These are phyloP conservation scores for Malurus elegans DNA, from an alignment of 2,113 vertebrate genomes.

Conservation along the genomic window DNA sequence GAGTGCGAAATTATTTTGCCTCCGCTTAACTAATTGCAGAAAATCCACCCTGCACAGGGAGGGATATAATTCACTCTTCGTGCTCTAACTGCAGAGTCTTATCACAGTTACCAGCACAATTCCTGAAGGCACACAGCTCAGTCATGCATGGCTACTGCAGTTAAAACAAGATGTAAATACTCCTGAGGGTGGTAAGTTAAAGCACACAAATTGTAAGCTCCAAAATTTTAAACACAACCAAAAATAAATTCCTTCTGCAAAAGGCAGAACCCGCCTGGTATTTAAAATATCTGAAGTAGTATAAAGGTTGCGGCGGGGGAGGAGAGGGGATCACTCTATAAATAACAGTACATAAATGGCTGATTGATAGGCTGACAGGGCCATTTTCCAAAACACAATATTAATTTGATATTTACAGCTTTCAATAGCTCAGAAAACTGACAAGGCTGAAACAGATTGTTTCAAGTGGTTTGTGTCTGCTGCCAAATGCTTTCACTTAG, in stretches of 20 bases:
- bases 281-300: neutral
- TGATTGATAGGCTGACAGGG: neutral
- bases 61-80: neutral
- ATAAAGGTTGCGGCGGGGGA: neutral
- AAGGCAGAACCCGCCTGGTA: neutral
- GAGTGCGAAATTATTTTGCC: neutral
- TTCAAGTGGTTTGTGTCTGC: neutral
- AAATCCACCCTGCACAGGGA: neutral
- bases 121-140: neutral
- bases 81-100: neutral
- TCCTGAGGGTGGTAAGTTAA: neutral
- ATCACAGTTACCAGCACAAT: neutral
- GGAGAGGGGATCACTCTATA: neutral
- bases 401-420: constrained; percentile 18
- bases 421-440: neutral
- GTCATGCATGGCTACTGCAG: neutral
- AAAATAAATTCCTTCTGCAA: neutral
- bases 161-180: neutral
- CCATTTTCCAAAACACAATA: neutral
- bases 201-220: neutral
- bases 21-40: neutral
- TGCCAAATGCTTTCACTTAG: neutral
- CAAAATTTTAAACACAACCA: neutral
- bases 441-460: neutral
- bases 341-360: neutral